Base-by-base conservation (phyloP, 2,797 vertebrate genomes). In the Crocidura indochinensis region DNA sequence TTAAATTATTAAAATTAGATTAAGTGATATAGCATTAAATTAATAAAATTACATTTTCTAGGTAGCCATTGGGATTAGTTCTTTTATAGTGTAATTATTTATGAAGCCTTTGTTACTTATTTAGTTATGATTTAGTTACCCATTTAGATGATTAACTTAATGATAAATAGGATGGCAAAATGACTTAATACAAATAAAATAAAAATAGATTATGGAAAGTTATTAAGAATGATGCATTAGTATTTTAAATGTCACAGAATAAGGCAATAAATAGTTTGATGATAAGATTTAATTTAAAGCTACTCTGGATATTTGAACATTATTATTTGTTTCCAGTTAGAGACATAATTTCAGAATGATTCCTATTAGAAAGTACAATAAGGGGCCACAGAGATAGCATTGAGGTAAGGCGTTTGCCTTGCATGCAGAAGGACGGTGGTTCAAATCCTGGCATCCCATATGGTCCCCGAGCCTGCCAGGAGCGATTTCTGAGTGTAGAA, bases 191-290 rank as follows among this genome's bases (percentile, higher is more conserved):
- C n/a, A 31, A 88, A 19, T 51, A 74, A 88, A 84, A 84, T 51
- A 49, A 5, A 65, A 84, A 17, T n/a, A 8, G 17, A 14, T 60
- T 53, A 79, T 31, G 84, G 22, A n/a, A 77, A 65, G 76, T 38
- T 38, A 60, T 53, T 87, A 38, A 69, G 74, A n/a, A 64, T 68
- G 19, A 8, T 47, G 27, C 22, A 22, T 69, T 69, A 26, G 9
- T 31, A 65, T 75, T 84, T 84, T 44, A 85, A 88, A 74, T 74
- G 67, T 85, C 73, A 83, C 11, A 74, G n/a, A 51, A 60, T 92
- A 76, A 89, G 64, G 74, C 44, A 73, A 77, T 67, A 49, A 68
- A 53, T 46, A 64, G 62, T 56, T 78, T 31, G 78, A 77, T 73
- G 49, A 26, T 71, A 49, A 91, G 56, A 75, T 84, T 80, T 14